These are phyloP conservation scores for Rhodeus uyekii DNA, from an alignment of 2,797 vertebrate species.

Conservation along the genomic window DNA sequence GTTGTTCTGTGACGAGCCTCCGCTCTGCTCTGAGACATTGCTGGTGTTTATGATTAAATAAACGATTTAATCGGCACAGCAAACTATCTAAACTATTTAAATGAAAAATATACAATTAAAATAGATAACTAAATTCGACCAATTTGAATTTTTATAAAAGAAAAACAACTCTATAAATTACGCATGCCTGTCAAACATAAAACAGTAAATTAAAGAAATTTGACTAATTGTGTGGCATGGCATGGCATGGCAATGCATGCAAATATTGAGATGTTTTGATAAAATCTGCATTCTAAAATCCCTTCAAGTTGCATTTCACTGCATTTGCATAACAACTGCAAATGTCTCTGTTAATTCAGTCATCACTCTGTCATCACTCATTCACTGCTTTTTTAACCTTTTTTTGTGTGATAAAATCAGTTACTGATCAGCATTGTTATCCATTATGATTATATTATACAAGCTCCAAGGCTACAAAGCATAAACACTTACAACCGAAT, in stretches of 20 bases:
- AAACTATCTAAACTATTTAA: neutral
- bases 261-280: neutral
- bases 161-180: neutral
- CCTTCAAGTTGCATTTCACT: neutral
- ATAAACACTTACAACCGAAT: neutral
- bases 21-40: too few relatives aligned
- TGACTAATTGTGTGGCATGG: neutral
- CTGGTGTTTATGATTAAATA: neutral
- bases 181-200: neutral
- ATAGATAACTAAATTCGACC: neutral
- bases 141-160: neutral
- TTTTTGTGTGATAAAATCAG: too few relatives aligned
- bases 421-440: neutral
- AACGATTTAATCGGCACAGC: neutral
- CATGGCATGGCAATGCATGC: neutral
- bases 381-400: too few relatives aligned
- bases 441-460: neutral
- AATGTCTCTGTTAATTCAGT: neutral
- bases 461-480: neutral
- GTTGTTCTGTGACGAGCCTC: neutral
- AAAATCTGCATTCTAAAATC: neutral
- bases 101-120: neutral
- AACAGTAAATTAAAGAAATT: neutral
- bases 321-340: neutral
- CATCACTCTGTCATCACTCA: too few relatives aligned